Percentiles rank a stretch among this genome's conserved stretches.
Conservation (phyloP, 2,888 invertebrate species). For the Aradus depressus region DNA sequence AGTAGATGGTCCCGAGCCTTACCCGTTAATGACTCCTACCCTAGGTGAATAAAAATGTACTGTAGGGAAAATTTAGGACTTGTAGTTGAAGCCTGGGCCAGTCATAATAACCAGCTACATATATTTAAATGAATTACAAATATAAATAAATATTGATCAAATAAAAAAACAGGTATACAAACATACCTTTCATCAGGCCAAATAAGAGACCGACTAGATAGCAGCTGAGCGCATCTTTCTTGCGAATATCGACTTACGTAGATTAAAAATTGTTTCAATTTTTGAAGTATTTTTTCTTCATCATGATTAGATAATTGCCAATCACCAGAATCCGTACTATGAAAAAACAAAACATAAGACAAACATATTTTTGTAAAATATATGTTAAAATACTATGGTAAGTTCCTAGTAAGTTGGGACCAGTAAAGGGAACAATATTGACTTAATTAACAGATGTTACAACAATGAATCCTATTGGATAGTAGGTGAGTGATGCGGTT, state of each 20-base stretch:
- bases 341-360: constrained; percentile 1
- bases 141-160: neutral
- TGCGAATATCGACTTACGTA: constrained; percentile 87
- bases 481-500: no score
- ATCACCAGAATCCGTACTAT: constrained; percentile 25
- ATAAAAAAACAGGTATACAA: neutral
- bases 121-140: neutral
- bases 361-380: neutral
- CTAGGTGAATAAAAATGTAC: no score
- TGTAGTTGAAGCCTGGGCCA: no score
- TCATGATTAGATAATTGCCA: constrained; percentile 40
- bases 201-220: constrained; percentile 48
- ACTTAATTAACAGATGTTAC: neutral
- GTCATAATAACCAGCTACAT: no score
- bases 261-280: constrained; percentile 62
- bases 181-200: constrained; percentile 30
- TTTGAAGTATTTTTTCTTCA: constrained; percentile 53
- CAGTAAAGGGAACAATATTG: neutral
- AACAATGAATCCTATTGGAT: no score
- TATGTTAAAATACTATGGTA: neutral
- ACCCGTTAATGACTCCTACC: no score
- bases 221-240: constrained; percentile 79
- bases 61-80: no score
- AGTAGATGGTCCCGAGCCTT: no score
- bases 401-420: neutral